Conservation (phyloP, 2,113 vertebrate species). For the Cavia aperea region DNA sequence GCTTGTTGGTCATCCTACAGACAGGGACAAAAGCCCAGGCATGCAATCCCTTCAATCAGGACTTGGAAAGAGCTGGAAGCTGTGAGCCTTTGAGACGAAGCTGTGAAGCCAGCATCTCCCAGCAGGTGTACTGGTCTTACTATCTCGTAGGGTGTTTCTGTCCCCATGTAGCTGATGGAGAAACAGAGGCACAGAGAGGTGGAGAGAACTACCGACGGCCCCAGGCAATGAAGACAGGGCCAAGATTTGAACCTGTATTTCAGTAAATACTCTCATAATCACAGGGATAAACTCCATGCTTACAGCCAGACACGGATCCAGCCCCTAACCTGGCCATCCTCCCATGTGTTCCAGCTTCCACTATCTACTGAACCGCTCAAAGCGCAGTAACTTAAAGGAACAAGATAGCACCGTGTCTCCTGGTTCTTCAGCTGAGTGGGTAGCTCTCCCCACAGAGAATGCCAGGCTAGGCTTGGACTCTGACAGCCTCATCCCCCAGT, state of each 20-base stretch:
- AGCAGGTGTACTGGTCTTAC: neutral
- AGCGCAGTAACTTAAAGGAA: neutral
- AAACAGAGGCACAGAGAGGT: neutral
- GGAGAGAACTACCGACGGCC: neutral
- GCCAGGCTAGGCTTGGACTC: neutral
- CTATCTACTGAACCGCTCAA: neutral
- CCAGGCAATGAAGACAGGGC: neutral
- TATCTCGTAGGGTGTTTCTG: neutral
- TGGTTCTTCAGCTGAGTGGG: neutral
- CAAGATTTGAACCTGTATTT: neutral
- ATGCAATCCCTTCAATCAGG: neutral
- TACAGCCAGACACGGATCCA: neutral
- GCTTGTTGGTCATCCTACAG: neutral
- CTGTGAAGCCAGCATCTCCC: neutral
- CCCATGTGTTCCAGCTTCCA: neutral
- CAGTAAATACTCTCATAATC: neutral
- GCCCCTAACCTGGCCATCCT: neutral
- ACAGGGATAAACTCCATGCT: neutral
- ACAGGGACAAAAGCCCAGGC: neutral
- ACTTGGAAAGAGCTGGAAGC: neutral
- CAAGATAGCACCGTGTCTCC: neutral
- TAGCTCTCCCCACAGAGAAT: neutral
- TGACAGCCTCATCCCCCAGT: neutral
- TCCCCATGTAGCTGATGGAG: too few species aligned
- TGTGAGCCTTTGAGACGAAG: neutral